These are phyloP conservation scores for Strigamia transsilvanica DNA, from an alignment of 2,888 invertebrate genomes.

Conservation along the genomic window DNA sequence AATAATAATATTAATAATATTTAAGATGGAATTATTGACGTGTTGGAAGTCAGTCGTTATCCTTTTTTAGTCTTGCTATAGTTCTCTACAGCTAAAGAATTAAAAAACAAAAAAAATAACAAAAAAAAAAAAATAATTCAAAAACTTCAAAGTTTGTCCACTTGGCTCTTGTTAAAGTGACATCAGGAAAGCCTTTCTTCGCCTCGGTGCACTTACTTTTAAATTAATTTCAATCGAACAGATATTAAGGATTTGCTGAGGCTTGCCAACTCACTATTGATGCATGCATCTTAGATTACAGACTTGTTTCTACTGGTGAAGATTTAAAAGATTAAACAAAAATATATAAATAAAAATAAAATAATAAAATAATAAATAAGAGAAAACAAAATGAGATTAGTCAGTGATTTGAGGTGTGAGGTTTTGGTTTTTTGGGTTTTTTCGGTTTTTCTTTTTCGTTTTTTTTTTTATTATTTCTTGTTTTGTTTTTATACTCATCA, in stretches of 20 bases:
- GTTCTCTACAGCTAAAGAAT: slow-evolving; percentile 46
- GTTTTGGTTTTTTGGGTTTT: neutral
- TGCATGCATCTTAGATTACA: slow-evolving; percentile 33
- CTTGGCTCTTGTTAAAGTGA: slow-evolving; percentile 21
- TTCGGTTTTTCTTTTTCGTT: neutral
- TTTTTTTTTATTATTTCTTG: too few species aligned
- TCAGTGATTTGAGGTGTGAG: neutral
- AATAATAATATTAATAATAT: neutral
- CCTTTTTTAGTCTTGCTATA: slow-evolving; percentile 43
- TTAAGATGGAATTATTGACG: slow-evolving; percentile 23
- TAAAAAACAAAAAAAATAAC: slow-evolving; percentile 2
- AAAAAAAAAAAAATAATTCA: too few species aligned
- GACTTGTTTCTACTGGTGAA: slow-evolving; percentile 38
- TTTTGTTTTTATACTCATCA: slow-evolving; percentile 44
- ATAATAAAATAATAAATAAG: neutral
- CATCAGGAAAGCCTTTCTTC: slow-evolving; percentile 44
- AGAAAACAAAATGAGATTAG: neutral
- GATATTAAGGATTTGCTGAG: slow-evolving; percentile 42
- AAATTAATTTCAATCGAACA: neutral
- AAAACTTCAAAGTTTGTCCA: slow-evolving; percentile 46
- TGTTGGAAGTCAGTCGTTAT: slow-evolving; percentile 12
- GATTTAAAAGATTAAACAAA: neutral
- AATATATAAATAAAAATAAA: neutral
- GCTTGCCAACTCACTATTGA: slow-evolving; percentile 37
- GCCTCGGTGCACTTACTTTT: slow-evolving; percentile 44